A percentile compares a stretch with the other conserved stretches of the same genome.
These are phyloP conservation scores for Meteorus colon DNA, from an alignment of 2,888 invertebrate species.

Conservation along the genomic window DNA sequence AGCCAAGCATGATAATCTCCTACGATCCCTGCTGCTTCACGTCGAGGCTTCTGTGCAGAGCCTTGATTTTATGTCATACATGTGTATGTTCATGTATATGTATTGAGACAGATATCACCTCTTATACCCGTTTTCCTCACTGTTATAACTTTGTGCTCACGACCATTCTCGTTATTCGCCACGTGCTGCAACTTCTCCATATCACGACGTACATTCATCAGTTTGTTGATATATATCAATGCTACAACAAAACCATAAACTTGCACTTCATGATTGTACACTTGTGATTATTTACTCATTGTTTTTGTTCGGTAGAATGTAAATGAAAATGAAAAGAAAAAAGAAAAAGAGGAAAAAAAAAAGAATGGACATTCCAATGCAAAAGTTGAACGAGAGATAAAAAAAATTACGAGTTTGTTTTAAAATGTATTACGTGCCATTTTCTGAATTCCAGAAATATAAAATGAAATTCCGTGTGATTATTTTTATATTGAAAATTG, in stretches of 20 bases:
- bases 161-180: not conserved
- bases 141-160: not conserved
- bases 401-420: not conserved
- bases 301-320: too few species aligned
- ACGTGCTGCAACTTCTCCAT: not conserved
- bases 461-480: not conserved
- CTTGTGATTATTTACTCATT: too few species aligned
- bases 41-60: not conserved
- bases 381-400: not conserved
- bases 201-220: not conserved
- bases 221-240: not conserved
- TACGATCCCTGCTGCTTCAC: not conserved
- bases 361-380: not conserved
- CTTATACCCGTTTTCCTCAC: too few species aligned
- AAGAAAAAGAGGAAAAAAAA: too few species aligned
- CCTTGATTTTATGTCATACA: not conserved
- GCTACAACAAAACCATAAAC: not conserved
- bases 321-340: too few species aligned
- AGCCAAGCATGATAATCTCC: conserved; percentile 29
- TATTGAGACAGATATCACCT: too few species aligned
- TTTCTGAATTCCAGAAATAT: not conserved
- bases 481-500: not conserved
- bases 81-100: not conserved
- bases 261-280: not conserved
- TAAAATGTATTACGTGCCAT: not conserved